Evolutionary conservation across 1,140 invertebrate species (phyloP).

Genomic region (Triops cancriformis): DNA sequence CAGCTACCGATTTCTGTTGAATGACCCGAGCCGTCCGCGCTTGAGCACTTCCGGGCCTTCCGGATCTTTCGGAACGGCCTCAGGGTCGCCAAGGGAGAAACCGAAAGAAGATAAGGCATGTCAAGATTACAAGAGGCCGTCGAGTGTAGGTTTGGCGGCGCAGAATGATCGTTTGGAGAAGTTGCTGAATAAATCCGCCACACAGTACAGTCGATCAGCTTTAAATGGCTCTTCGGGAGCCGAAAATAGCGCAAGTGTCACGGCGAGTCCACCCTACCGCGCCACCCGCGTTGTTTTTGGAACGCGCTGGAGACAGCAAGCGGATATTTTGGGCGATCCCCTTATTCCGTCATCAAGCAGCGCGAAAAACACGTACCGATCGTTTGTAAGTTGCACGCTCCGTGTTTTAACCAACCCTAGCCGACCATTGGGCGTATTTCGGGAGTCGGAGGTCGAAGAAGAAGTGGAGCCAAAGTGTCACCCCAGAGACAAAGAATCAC

Average conservation of each 20-base stretch:
- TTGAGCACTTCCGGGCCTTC: background rate
- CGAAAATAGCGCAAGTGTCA: background rate
- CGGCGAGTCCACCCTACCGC: background rate
- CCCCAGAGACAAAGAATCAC: background rate
- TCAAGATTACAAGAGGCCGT: background rate
- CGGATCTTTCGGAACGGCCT: background rate
- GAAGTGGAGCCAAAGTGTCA: background rate
- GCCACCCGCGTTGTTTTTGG: constrained; percentile 12
- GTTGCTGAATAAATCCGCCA: background rate
- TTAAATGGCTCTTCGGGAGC: background rate
- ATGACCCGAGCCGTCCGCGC: background rate
- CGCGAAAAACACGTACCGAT: background rate
- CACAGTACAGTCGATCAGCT: background rate
- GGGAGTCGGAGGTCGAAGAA: background rate
- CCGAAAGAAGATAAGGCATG: background rate
- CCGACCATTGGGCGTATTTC: constrained; percentile 9
- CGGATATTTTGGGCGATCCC: constrained; percentile 12
- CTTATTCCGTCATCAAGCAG: background rate
- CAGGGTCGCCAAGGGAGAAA: background rate
- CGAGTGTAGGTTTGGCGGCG: background rate
- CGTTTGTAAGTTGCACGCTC: constrained; percentile 6
- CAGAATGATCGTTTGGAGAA: constrained; percentile 10
- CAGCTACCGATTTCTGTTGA: background rate
- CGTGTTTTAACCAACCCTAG: constrained; percentile 3
- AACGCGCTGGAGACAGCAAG: constrained; percentile 12